A percentile compares a stretch with the other conserved stretches of the same genome.
phyloP scores from a whole-genome alignment of 2,113 vertebrate genomes.

The Laticauda laticaudata region DNA sequence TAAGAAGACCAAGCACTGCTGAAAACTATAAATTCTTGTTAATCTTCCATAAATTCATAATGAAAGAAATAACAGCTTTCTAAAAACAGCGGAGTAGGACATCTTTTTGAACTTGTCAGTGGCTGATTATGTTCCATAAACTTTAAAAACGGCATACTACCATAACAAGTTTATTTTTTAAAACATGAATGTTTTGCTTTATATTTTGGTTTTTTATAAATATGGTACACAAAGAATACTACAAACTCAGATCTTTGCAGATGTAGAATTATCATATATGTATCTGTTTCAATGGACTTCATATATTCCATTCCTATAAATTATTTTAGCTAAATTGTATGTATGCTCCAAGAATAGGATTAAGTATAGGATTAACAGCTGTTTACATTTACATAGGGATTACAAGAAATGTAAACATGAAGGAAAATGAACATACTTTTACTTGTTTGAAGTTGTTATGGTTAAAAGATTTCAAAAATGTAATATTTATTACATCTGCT shows the following conservation, averaged over 20 bases:
- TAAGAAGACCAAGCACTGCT: slow-evolving; percentile 39
- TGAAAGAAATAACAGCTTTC: slow-evolving; percentile 22
- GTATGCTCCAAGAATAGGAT: background rate
- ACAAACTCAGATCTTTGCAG: slow-evolving; percentile 3
- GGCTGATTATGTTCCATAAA: background rate
- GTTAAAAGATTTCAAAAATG: background rate
- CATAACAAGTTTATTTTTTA: background rate
- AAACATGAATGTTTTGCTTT: slow-evolving; percentile 26
- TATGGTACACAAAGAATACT: background rate
- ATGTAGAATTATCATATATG: background rate
- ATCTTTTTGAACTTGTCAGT: background rate
- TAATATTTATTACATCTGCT: background rate
- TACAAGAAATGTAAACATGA: background rate
- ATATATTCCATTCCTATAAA: background rate
- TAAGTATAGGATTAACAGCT: background rate
- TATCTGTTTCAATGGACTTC: background rate
- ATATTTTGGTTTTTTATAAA: slow-evolving; percentile 31
- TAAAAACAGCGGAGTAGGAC: slow-evolving; percentile 10
- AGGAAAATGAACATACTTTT: background rate
- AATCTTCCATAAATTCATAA: background rate
- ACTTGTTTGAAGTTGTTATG: background rate
- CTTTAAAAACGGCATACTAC: slow-evolving; percentile 1
- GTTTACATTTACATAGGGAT: background rate
- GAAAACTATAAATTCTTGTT: slow-evolving; percentile 51
- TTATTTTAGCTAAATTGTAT: fast-evolving